phyloP scores from a whole-genome alignment of 1,140 invertebrate species.

The Bombus superbus region DNA sequence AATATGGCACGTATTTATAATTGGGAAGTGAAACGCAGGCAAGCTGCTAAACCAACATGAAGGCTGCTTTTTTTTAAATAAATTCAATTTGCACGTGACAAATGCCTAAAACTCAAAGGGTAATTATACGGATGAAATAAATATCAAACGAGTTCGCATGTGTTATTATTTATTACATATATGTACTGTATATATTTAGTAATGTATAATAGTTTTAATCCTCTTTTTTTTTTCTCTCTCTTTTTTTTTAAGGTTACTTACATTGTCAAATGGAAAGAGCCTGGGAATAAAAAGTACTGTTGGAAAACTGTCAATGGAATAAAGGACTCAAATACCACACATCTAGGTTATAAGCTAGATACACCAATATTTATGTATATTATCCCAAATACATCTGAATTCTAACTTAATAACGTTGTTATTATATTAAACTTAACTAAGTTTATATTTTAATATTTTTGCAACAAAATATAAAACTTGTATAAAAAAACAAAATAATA shows the following conservation, averaged over 20 bases:
- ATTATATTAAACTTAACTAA: conserved; percentile 1
- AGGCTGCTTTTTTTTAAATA: conserved; percentile 28
- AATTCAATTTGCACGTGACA: conserved; percentile 24
- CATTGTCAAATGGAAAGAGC: conserved; percentile 27
- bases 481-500: conserved; percentile 33
- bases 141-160: neutral
- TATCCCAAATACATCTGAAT: conserved; percentile 47
- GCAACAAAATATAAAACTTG: conserved; percentile 14
- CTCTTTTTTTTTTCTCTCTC: neutral
- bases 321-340: conserved; percentile 35
- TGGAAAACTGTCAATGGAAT: conserved; percentile 24
- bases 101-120: conserved; percentile 53
- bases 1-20: conserved; percentile 98
- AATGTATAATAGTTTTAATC: neutral
- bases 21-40: conserved; percentile 96
- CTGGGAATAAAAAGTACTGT: conserved; percentile 25
- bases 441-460: conserved; percentile 26
- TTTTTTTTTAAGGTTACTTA: conserved; percentile 35
- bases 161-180: conserved; percentile 2
- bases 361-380: conserved; percentile 56
- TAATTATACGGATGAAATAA: conserved; percentile 36
- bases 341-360: conserved; percentile 45
- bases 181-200: neutral
- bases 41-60: conserved; percentile 83
- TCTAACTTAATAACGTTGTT: conserved; percentile 39